Percentiles rank a stretch among this genome's conserved stretches.
These are phyloP conservation scores for Mastigias papua DNA, from an alignment of 30 jellyfish, hydroid and myxozoan genomes.

Conservation along the genomic window DNA sequence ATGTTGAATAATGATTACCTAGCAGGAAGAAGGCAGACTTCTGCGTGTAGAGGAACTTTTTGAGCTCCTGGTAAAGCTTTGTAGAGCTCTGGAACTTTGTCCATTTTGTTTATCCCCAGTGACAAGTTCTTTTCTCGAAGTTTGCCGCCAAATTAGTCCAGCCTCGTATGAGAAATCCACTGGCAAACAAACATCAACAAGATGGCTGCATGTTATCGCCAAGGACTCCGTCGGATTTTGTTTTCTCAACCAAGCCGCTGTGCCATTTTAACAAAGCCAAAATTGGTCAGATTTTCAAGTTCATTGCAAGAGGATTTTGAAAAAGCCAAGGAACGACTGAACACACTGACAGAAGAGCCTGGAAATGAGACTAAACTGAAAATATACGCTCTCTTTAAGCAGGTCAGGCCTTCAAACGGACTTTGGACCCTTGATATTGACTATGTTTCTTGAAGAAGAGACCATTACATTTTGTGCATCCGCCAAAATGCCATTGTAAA, in stretches of 20 bases:
- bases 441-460: not conserved
- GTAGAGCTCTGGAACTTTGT: constrained; percentile 73
- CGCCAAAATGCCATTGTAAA: not conserved
- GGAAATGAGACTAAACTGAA: constrained; percentile 92
- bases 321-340: constrained; percentile 89
- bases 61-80: constrained; percentile 78
- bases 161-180: too few relatives aligned
- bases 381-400: constrained; percentile 91
- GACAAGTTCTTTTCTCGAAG: not conserved
- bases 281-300: constrained; percentile 26
- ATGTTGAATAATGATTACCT: constrained; percentile 61
- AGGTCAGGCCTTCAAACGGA: constrained; percentile 70
- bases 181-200: not conserved
- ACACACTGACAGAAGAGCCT: constrained; percentile 89
- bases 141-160: constrained; percentile 65
- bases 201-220: constrained; percentile 41
- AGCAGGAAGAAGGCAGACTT: constrained; percentile 76
- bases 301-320: constrained; percentile 79
- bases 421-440: constrained; percentile 26
- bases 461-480: not conserved
- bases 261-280: constrained; percentile 10
- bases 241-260: constrained; percentile 41
- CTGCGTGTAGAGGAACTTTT: constrained; percentile 68
- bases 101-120: constrained; percentile 49
- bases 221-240: constrained; percentile 23